Base-by-base conservation (phyloP, 2,888 invertebrate genomes). In the Phaedon cochleariae region DNA sequence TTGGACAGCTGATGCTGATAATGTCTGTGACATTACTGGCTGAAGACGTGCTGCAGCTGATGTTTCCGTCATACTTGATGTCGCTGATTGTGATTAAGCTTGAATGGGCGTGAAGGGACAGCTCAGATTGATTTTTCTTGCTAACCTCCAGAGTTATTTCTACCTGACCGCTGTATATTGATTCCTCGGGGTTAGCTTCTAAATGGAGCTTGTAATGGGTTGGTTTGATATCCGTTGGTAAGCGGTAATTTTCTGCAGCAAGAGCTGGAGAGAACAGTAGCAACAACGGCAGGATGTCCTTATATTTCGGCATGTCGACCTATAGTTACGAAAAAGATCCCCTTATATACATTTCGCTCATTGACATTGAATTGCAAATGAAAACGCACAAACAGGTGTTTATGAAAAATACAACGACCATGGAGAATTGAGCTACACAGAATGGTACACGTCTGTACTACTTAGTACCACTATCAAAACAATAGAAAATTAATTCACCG, bases 171-270 rank as follows among this genome's bases (percentile, higher is more conserved):
- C 31, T 21, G 46, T 62, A 73, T 1, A 31, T 41, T 1, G 48
- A n/a, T 17, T 60, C n/a, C 1, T 62, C 58, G 10, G 71, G 67
- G 26, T 67, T 55, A 10, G 65, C 26, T 3, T n/a, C 46, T 18
- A 76, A 17, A 10, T 81, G 82, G 3, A 90, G 72, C 0, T 81
- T 72, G 68, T 90, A 91, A 10, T 80, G 80, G 0, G 69, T 72
- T 0, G 90, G 90, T 1, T 61, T 63, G 0, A 90, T 84, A 0
- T 84, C 82, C 0, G 76, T 81, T 0, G 86, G 86, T 0, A 89
- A 79, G 5, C 87, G 84, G 72, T 85, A 86, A 15, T 41, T 6
- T 2, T 41, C 15, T 1, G 10, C 6, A 3, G 41, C 41, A 3
- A n/a, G 15, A 12, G 41, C 3, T 15, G 41, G 3, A 15, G 41